Percentiles rank a stretch among this genome's conserved stretches.
Conservation (phyloP, 1,140 invertebrate genomes). For the Cherax quadricarinatus region DNA sequence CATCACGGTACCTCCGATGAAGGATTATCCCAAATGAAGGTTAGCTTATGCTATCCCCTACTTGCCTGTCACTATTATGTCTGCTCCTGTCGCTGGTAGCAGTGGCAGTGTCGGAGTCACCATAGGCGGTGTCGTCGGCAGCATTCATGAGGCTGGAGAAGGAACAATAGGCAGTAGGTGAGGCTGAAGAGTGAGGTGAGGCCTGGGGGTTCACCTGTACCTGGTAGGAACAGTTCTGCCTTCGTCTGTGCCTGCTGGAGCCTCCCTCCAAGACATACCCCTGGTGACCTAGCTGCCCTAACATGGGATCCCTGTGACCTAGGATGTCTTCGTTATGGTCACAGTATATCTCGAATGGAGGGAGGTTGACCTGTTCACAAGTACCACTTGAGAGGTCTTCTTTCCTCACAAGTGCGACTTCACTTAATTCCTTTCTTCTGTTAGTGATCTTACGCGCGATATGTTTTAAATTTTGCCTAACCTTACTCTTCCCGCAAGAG, state of each 20-base stretch:
- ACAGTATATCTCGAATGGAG: constrained; percentile 35
- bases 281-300: background rate
- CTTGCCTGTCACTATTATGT: background rate
- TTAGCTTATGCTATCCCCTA: background rate
- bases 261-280: background rate
- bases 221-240: background rate
- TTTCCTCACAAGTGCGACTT: background rate
- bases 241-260: background rate
- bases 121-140: constrained; percentile 34
- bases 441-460: constrained; percentile 33
- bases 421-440: background rate
- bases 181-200: background rate
- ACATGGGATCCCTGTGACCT: background rate
- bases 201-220: background rate
- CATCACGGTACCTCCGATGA: too few species aligned
- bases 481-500: background rate
- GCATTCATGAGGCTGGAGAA: constrained; percentile 34
- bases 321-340: background rate
- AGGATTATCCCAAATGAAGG: too few species aligned
- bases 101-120: constrained; percentile 29
- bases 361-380: background rate
- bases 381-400: background rate
- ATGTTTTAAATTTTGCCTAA: constrained; percentile 33
- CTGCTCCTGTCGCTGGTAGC: constrained; percentile 13
- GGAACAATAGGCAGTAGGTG: background rate